Evolutionary conservation across 2,888 invertebrate genomes (phyloP), one percentile per base, ranked within the genome.

Genomic region (Coelopa pilipes): DNA sequence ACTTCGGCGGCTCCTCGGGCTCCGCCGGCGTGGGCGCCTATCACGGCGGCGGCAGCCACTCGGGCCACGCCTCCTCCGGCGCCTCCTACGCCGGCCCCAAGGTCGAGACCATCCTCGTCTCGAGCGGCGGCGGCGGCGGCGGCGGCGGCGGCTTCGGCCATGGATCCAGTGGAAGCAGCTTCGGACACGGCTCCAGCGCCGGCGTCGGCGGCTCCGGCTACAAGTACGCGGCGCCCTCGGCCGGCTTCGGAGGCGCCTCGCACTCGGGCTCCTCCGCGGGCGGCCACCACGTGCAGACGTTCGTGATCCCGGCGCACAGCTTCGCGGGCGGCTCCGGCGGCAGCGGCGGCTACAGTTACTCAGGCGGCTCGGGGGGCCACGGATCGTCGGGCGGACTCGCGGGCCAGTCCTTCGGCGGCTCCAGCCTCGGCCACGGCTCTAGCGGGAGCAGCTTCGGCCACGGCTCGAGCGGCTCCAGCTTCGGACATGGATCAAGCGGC

Each of bases 81-180:
- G 47, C 7, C 62, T 47, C 17, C 21, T n/a, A 62, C 34, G 63
- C 74, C 24, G 74, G 72, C 3, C 82, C 81, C 59, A 83, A 83
- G 76, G 80, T 83, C 47, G 83, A 83, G 45, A 83, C 83, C 0
- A 83, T 80, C 10, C 79, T 83, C 59, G 81, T 83, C 82, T 81
- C 57, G 80, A 45, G n/a, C 62, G n/a, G 70, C 55, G 59, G 55
- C 50, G 21, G 74, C 50, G 47, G 59, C 13, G 47, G 59, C 12
- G 19, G 65, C 45, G 72, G 57, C 11, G 57, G 49, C 19, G 67
- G 62, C 11, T 49, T 59, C 24, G 46, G 57, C 17, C 62, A 73
- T 55, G 68, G 70, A 34, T 46, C n/a, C 2, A 50, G 60, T 47
- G 72, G 70, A 15, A 60, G 72, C 72, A 15, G 73, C 60, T 34